Evolutionary conservation across 2,888 invertebrate species (phyloP).

Genomic region (Microctonus brassicae): DNA sequence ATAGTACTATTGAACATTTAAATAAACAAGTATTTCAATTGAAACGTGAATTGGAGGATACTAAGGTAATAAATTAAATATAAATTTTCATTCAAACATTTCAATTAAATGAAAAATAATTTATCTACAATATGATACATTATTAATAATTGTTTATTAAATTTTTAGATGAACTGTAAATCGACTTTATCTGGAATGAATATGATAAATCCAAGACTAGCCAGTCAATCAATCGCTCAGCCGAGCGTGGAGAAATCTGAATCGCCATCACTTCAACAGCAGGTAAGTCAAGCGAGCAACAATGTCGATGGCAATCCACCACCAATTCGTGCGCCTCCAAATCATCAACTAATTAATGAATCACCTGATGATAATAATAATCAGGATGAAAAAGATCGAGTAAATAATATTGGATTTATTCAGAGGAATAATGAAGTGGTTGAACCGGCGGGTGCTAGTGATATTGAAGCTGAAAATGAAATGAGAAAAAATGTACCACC

Average conservation of each 20-base stretch:
- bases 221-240: conserved; percentile 39
- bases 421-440: conserved; percentile 54
- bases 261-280: conserved; percentile 50
- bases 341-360: conserved; percentile 50
- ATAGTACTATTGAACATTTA: conserved; percentile 56
- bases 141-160: not conserved
- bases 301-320: conserved; percentile 53
- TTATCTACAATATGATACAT: not conserved
- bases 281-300: conserved; percentile 65
- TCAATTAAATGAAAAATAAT: too few relatives aligned
- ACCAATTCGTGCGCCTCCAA: conserved; percentile 57
- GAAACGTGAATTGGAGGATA: conserved; percentile 55
- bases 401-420: conserved; percentile 47
- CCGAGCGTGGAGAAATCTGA: conserved; percentile 24
- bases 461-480: conserved; percentile 38
- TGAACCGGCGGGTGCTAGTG: conserved; percentile 58
- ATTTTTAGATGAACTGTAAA: conserved; percentile 49
- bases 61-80: conserved; percentile 51
- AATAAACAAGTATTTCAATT: conserved; percentile 61
- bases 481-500: conserved; percentile 42
- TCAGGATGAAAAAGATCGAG: conserved; percentile 36
- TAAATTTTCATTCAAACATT: not conserved
- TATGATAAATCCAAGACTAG: conserved; percentile 36
- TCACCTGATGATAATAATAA: conserved; percentile 28
- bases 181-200: conserved; percentile 41